These are phyloP conservation scores for Phalacrocorax carbo DNA, from an alignment of 2,113 vertebrate species.

Conservation along the genomic window DNA sequence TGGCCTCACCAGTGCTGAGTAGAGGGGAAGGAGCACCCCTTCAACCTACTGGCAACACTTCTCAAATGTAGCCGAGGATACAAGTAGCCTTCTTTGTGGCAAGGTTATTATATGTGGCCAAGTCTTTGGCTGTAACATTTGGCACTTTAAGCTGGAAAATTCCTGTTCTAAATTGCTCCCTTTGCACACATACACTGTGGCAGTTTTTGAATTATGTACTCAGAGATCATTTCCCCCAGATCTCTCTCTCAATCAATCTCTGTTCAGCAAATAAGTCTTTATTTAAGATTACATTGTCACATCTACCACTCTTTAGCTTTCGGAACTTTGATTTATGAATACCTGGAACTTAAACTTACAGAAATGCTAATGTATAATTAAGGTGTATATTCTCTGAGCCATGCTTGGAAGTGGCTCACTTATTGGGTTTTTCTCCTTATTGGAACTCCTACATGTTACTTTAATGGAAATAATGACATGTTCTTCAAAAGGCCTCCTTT, in stretches of 20 bases:
- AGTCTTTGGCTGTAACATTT: background rate
- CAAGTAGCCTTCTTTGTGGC: background rate
- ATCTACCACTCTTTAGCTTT: background rate
- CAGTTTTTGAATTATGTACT: background rate
- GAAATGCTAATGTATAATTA: background rate
- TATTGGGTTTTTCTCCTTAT: background rate
- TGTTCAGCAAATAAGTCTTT: background rate
- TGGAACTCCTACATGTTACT: background rate
- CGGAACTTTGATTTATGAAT: background rate
- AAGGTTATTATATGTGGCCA: background rate
- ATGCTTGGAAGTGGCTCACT: background rate
- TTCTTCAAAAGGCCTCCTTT: background rate
- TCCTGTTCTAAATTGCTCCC: background rate
- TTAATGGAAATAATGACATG: background rate
- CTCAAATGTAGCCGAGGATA: background rate
- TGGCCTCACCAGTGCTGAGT: background rate
- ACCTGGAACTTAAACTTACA: background rate
- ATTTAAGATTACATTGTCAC: background rate
- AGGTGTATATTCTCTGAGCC: background rate
- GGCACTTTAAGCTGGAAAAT: background rate
- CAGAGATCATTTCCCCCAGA: background rate
- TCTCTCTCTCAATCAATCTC: background rate
- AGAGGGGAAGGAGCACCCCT: background rate
- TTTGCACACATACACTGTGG: background rate
- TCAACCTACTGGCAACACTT: background rate